Conservation (phyloP, 2,113 vertebrate genomes). For the Manacus vitellinus region DNA sequence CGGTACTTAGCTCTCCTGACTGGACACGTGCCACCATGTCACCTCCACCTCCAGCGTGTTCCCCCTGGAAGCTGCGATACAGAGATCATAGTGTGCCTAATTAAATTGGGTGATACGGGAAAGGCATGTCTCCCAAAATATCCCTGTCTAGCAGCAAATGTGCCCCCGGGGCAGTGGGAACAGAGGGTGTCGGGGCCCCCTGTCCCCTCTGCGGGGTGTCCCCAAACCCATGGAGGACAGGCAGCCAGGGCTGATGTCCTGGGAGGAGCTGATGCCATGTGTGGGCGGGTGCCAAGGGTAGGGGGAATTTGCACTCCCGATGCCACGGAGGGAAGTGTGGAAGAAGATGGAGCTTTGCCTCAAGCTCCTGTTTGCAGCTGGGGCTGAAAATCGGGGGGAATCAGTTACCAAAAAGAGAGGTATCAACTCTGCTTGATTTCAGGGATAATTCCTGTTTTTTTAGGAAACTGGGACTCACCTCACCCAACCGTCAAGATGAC, state of each 20-base stretch:
- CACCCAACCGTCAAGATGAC: not conserved
- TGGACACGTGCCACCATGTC: not conserved
- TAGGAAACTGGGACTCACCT: not conserved
- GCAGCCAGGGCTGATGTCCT: fast-evolving
- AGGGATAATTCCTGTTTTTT: not conserved
- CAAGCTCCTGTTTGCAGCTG: not conserved
- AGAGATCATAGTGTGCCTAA: not conserved
- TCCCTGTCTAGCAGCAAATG: not conserved
- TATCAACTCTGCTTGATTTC: not conserved
- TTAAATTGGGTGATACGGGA: not conserved
- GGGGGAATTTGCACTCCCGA: fast-evolving
- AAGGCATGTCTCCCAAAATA: not conserved
- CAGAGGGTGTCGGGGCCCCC: not conserved
- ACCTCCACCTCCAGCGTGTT: not conserved
- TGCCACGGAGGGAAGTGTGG: fast-evolving
- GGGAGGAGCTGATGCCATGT: fast-evolving
- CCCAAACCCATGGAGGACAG: fast-evolving
- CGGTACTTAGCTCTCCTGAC: not conserved
- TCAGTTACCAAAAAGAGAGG: not conserved
- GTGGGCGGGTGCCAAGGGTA: fast-evolving
- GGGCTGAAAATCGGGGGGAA: not conserved
- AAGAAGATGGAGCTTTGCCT: not conserved
- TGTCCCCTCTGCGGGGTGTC: not conserved
- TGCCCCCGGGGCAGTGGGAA: not conserved
- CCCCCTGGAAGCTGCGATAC: not conserved